Evolutionary conservation across 2,797 vertebrate genomes (phyloP), one percentile per base, ranked within the genome.

Genomic region (Leuciscus waleckii): DNA sequence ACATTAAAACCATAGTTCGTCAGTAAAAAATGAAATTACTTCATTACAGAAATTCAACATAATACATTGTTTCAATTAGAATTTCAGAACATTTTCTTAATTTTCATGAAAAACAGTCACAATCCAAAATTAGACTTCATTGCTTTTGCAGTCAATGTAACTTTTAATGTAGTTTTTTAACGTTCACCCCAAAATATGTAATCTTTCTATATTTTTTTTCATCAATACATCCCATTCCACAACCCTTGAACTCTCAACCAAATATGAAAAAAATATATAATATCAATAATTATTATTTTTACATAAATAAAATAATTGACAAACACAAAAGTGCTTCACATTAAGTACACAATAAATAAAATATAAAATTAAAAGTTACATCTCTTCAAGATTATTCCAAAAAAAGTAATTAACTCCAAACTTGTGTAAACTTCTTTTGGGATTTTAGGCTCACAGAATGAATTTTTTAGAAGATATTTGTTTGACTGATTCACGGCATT

Each of bases 121-220:
- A n/a, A 39, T 58, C 35, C 21, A 39, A 54, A 26, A 58, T 26
- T 37, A 77, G 35, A 13, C 11, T 61, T 39, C 75, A n/a, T 26
- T 69, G 35, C 21, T 77, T 39, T 39, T 51, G 43, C 54, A 63
- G 49, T 75, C 29, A 14, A 14, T 21, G 29, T 35, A n/a, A 58
- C 35, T 19, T 37, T 51, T 75, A 54, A 51, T 19, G 49, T 17
- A 41, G 35, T 39, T 39, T 17, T 3, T 41, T 14, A 39, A 10
- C 3, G n/a, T 63, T 43, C n/a, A 35, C 51, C 26, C 51, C 71
- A 75, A 65, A 61, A 51, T 23, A 82, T n/a, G 4, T 32, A 4
- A 46, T 63, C 5, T 75, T 80, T 81, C n/a, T 10, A 46, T 81
- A 69, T 73, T 79, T 82, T 63, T 87, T 90, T 89, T 90, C 86